A percentile compares a stretch with the other conserved stretches of the same genome.
phyloP scores from a whole-genome alignment of 2,113 vertebrate genomes.

The Cranoglanis bouderius region DNA sequence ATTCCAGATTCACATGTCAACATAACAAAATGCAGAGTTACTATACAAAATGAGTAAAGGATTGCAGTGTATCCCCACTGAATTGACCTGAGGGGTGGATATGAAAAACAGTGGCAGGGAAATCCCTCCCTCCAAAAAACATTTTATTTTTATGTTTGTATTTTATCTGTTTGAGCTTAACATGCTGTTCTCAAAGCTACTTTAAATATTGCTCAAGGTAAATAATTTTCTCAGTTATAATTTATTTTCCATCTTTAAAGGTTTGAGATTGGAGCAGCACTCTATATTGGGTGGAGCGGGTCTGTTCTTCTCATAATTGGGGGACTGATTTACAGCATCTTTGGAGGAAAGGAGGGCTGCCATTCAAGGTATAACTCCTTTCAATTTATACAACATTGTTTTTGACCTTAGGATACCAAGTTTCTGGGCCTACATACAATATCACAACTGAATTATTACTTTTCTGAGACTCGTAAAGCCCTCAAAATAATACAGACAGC shows the following conservation, averaged over 20 bases:
- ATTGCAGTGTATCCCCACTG: background rate
- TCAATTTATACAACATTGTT: background rate
- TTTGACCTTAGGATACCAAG: background rate
- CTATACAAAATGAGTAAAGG: background rate
- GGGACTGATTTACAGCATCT: slow-evolving; percentile 85
- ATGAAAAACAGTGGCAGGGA: background rate
- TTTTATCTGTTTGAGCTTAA: background rate
- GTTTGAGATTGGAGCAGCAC: slow-evolving; percentile 90
- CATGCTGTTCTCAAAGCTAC: background rate
- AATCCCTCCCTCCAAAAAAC: too few species aligned
- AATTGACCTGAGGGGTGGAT: background rate
- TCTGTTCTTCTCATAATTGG: slow-evolving; percentile 86
- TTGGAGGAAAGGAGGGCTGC: slow-evolving; percentile 68
- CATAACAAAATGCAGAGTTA: background rate
- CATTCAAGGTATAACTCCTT: slow-evolving; percentile 59
- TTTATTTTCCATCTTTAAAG: slow-evolving; percentile 63
- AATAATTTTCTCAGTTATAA: background rate
- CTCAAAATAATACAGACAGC: background rate
- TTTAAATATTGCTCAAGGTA: background rate
- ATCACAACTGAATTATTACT: background rate
- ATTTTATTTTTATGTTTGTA: background rate
- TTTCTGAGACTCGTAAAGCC: background rate
- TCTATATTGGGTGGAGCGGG: slow-evolving; percentile 93
- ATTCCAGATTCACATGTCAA: too few species aligned
- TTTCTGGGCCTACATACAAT: background rate